These are phyloP conservation scores for Drosophila silvestris DNA, from an alignment of 2,888 invertebrate genomes.

Conservation along the genomic window DNA sequence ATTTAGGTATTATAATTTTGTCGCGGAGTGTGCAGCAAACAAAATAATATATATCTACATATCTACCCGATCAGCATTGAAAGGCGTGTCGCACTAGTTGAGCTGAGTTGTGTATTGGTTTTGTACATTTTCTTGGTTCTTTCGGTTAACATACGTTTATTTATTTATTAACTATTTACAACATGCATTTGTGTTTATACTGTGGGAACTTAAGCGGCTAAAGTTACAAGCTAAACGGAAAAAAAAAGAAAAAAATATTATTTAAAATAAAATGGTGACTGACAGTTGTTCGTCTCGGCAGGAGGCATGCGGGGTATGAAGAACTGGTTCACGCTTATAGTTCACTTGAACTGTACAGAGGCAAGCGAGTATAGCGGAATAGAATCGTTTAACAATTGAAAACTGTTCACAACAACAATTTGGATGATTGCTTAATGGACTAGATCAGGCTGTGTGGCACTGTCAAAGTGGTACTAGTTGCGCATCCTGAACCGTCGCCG, in stretches of 20 bases:
- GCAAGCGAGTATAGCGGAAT: slow-evolving; percentile 5
- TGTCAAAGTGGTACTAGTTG: slow-evolving; percentile 34
- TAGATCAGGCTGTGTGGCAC: slow-evolving; percentile 17
- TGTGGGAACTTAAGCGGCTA: slow-evolving; percentile 9
- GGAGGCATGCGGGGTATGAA: not conserved
- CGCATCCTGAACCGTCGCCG: not conserved
- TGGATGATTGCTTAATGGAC: slow-evolving; percentile 13
- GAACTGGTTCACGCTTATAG: slow-evolving; percentile 24
- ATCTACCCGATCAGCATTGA: not conserved
- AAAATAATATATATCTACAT: not conserved
- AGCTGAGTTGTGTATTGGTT: not conserved
- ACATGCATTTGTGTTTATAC: not conserved
- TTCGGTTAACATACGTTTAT: not conserved
- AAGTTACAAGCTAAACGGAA: slow-evolving; percentile 3
- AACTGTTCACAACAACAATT: not conserved
- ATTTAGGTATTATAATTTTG: not conserved
- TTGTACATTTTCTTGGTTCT: not conserved
- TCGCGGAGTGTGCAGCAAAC: not conserved
- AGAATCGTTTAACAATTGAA: not conserved
- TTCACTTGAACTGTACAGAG: not conserved
- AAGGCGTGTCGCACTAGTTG: not conserved
- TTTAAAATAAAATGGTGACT: not conserved
- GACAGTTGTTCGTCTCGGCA: slow-evolving; percentile 33
- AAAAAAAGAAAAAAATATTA: not conserved
- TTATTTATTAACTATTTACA: slow-evolving; percentile 18